A percentile compares a stretch with the other conserved stretches of the same genome.
phyloP scores from a whole-genome alignment of 2,888 invertebrate genomes.

The Ptilodon capucinus region DNA sequence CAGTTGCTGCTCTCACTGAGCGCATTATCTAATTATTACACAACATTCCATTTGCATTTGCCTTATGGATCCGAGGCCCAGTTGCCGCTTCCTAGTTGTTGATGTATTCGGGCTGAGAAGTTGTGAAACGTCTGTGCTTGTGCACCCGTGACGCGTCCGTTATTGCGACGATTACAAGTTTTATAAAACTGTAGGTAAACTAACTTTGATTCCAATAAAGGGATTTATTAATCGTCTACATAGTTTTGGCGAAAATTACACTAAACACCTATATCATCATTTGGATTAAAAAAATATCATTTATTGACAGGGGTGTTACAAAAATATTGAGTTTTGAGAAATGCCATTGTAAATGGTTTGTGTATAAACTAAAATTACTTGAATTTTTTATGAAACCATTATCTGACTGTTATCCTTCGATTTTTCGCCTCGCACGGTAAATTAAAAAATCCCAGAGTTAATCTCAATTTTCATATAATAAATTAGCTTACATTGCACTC shows the following conservation, averaged over 20 bases:
- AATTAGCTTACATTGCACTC: background rate
- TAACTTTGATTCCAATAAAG: background rate
- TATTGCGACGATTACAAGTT: conserved; percentile 25
- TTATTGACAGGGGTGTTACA: too few species aligned
- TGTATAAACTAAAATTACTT: too few species aligned
- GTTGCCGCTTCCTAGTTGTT: conserved; percentile 52
- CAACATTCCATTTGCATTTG: conserved; percentile 57
- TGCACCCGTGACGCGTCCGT: conserved; percentile 30
- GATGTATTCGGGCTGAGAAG: conserved; percentile 33
- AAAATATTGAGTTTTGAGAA: too few species aligned
- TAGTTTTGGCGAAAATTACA: too few species aligned
- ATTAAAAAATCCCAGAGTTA: too few species aligned
- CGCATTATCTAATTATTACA: conserved; percentile 66
- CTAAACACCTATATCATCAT: too few species aligned
- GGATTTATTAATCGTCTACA: conserved; percentile 2
- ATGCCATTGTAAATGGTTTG: too few species aligned
- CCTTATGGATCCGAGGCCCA: conserved; percentile 50
- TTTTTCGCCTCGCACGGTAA: too few species aligned
- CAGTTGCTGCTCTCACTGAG: conserved; percentile 35
- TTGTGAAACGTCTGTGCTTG: conserved; percentile 55
- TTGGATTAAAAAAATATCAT: too few species aligned
- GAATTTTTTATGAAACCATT: too few species aligned
- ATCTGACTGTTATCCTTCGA: too few species aligned
- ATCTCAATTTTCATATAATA: too few species aligned
- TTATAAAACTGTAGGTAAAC: conserved; percentile 2